Evolutionary conservation across 1,140 invertebrate genomes (phyloP), one percentile per base, ranked within the genome.

Genomic region (Dendrolimus kikuchii): DNA sequence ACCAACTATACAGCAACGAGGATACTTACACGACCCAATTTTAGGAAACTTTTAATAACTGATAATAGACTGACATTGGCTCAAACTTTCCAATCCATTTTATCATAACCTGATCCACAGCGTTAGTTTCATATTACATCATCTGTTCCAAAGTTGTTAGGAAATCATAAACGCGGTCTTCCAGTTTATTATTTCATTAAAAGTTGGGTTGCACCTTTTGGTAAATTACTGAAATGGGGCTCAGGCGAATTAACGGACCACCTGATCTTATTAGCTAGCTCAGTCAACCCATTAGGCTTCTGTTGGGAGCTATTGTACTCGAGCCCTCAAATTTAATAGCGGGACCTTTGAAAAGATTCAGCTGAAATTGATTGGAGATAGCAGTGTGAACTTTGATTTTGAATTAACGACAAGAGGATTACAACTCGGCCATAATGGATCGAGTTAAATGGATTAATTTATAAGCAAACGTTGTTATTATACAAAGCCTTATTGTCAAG

Each of bases 181-280:
- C 7, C 51, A 67, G 53, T 62, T 59, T 67, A 58, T 63, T 63
- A 63, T 64, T 69, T 54, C 55, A 64, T 69, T 69, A 60, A 64
- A 68, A 69, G 54, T 72, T 58, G 10, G 52, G 40, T 39, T 23
- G 56, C 55, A 70, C 63, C 59, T 65, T 66, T 66, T 58, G 55
- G 48, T 54, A 60, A 66, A 68, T 67, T 62, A 66, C 59, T 63
- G 52, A 67, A 54, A 46, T 23, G 53, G 46, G 57, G 56, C 45
- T 51, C 57, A 58, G 53, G 51, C 48, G 58, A 71, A 71, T 75
- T 71, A 75, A 71, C 62, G 62, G 71, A 64, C 68, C 73, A 46
- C 62, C 50, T 62, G 59, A 73, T 73, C 62, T 66, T 67, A 68
- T 73, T 73, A 73, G 67, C 47, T 53, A 54, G 60, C 58, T 70